Conservation (phyloP, 2,888 invertebrate genomes). For the Drosophila buzzatii region DNA sequence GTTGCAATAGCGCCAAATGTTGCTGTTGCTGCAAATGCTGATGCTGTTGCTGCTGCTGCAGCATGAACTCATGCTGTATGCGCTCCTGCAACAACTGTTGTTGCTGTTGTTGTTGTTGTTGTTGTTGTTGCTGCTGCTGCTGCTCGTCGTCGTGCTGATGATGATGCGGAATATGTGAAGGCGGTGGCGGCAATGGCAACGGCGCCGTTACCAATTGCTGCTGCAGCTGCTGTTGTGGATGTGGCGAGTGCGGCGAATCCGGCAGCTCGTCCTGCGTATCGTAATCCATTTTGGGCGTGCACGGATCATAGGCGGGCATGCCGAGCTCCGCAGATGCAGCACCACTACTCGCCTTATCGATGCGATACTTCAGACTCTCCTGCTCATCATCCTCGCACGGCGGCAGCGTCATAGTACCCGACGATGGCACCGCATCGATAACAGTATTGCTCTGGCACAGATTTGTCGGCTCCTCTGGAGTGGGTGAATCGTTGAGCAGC, state of each 20-base stretch:
- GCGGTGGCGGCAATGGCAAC: conserved; percentile 43
- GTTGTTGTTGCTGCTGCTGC: conserved; percentile 63
- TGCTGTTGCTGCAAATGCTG: conserved; percentile 76
- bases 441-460: conserved; percentile 65
- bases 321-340: conserved; percentile 64
- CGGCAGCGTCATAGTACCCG: conserved; percentile 41
- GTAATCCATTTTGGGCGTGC: conserved; percentile 74
- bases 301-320: conserved; percentile 67
- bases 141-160: conserved; percentile 65
- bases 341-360: conserved; percentile 67
- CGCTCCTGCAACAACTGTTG: conserved; percentile 66
- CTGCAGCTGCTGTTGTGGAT: conserved; percentile 53
- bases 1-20: conserved; percentile 74
- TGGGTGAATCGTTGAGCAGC: conserved; percentile 65
- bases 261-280: conserved; percentile 72
- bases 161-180: conserved; percentile 56
- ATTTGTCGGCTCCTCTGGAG: conserved; percentile 73
- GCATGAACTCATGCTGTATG: conserved; percentile 75
- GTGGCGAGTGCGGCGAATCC: conserved; percentile 71
- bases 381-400: conserved; percentile 70
- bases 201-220: conserved; percentile 41
- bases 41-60: conserved; percentile 82
- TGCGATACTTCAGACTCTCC: conserved; percentile 68
- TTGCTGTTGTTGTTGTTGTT: conserved; percentile 73
- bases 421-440: conserved; percentile 49